A percentile compares a stretch with the other conserved stretches of the same genome.
Evolutionary conservation across 2,888 invertebrate genomes (phyloP).

Genomic region (Caenorhabditis macrosperma): DNA sequence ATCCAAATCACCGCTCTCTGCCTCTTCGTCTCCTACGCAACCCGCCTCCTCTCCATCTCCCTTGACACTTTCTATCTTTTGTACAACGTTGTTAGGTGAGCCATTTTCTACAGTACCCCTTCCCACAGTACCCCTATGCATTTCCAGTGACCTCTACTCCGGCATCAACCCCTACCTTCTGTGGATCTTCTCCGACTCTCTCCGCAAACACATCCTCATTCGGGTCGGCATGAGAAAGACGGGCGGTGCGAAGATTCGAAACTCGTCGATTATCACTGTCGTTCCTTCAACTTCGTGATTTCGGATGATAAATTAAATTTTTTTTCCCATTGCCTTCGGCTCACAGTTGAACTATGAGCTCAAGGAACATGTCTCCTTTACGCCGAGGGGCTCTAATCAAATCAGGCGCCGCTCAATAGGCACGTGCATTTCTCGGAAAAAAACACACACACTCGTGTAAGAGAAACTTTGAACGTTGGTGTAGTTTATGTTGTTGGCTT

Average conservation of each 20-base stretch:
- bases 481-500: too few species aligned
- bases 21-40: conserved; percentile 41
- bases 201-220: conserved; percentile 41
- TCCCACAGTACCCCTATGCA: too few species aligned
- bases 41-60: conserved; percentile 28
- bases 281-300: too few species aligned
- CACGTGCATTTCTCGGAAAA: too few species aligned
- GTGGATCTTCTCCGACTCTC: conserved; percentile 58
- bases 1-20: conserved; percentile 52
- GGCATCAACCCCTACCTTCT: conserved; percentile 60
- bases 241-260: conserved; percentile 3
- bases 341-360: too few species aligned
- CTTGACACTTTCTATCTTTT: conserved; percentile 55
- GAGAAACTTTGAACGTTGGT: too few species aligned
- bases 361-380: too few species aligned
- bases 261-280: conserved; percentile 24
- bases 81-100: conserved; percentile 44
- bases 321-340: too few species aligned
- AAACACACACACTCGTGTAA: too few species aligned
- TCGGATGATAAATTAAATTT: too few species aligned
- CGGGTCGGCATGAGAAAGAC: conserved; percentile 24
- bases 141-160: conserved; percentile 55
- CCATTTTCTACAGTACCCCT: neutral
- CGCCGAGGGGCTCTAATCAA: too few species aligned
- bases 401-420: too few species aligned